These are phyloP conservation scores for Apotomis capreana DNA, from an alignment of 2,888 invertebrate genomes.

Conservation along the genomic window DNA sequence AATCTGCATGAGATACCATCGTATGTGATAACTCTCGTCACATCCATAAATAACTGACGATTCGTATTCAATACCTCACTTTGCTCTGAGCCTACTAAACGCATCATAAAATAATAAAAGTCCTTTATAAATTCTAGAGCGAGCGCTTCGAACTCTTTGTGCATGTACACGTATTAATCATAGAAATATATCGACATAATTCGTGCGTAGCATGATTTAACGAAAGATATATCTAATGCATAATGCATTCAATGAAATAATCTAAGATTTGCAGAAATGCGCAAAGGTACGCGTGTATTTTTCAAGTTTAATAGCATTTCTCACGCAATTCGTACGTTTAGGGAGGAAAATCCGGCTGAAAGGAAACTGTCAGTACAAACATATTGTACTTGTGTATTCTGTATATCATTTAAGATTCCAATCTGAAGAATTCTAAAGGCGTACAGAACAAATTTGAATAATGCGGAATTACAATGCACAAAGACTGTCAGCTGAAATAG, in stretches of 20 bases:
- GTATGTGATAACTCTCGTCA: constrained; percentile 52
- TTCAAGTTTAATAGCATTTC: background rate
- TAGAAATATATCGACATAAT: constrained; percentile 21
- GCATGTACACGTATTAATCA: constrained; percentile 23
- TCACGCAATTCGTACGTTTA: background rate
- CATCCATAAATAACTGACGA: constrained; percentile 50
- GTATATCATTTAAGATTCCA: constrained; percentile 19
- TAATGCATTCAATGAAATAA: background rate
- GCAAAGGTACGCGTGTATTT: background rate
- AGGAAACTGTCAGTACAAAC: background rate
- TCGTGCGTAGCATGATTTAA: constrained; percentile 11
- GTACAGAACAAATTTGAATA: constrained; percentile 37
- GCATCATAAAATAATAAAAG: constrained; percentile 34
- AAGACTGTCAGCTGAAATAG: constrained; percentile 30
- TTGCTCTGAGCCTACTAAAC: constrained; percentile 34
- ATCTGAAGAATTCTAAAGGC: constrained; percentile 28
- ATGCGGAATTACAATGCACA: constrained; percentile 38
- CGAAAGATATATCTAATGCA: background rate
- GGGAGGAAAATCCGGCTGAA: constrained; percentile 33
- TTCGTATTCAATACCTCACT: constrained; percentile 52
- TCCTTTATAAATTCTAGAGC: constrained; percentile 30
- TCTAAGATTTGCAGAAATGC: constrained; percentile 1
- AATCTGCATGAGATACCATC: constrained; percentile 51
- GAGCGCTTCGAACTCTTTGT: background rate
- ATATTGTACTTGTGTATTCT: constrained; percentile 28